phyloP scores from a whole-genome alignment of 2,113 vertebrate genomes.

The Lepisosteus oculatus region DNA sequence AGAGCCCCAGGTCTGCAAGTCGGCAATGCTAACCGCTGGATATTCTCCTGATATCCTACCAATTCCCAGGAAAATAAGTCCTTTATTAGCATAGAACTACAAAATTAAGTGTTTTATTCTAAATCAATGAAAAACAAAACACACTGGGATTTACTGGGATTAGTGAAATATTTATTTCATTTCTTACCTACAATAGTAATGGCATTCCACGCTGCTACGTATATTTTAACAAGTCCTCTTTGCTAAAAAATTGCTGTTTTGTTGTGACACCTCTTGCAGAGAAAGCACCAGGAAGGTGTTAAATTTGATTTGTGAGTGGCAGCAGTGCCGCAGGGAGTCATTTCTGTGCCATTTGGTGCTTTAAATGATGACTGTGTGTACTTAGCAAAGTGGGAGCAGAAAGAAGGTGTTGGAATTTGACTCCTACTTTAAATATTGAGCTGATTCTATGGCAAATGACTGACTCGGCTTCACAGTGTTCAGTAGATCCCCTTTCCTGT shows the following conservation, averaged over 20 bases:
- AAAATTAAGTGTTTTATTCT: too few relatives aligned
- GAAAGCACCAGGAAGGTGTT: slow-evolving; percentile 49
- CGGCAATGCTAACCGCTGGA: too few relatives aligned
- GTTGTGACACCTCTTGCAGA: slow-evolving; percentile 59
- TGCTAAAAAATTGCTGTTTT: slow-evolving; percentile 59
- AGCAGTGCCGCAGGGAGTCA: slow-evolving; percentile 46
- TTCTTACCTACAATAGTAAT: neutral
- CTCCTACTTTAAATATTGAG: slow-evolving; percentile 40
- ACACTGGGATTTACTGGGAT: too few relatives aligned
- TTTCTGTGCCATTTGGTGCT: slow-evolving; percentile 50
- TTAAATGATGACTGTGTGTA: slow-evolving; percentile 47
- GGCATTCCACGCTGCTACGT: slow-evolving; percentile 30
- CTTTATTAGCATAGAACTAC: too few relatives aligned
- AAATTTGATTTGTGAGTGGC: slow-evolving; percentile 43
- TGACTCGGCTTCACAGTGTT: slow-evolving; percentile 1
- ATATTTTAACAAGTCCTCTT: slow-evolving; percentile 31
- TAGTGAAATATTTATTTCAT: neutral
- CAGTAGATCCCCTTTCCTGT: neutral
- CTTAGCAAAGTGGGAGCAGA: slow-evolving; percentile 33
- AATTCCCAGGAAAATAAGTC: too few relatives aligned
- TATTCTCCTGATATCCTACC: too few relatives aligned
- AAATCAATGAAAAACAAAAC: too few relatives aligned
- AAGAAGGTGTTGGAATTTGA: slow-evolving; percentile 39
- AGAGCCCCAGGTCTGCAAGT: too few relatives aligned
- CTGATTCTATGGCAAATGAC: slow-evolving; percentile 23